Conservation (phyloP, 1,140 invertebrate species). For the Stenopsyche tienmushanensis region DNA sequence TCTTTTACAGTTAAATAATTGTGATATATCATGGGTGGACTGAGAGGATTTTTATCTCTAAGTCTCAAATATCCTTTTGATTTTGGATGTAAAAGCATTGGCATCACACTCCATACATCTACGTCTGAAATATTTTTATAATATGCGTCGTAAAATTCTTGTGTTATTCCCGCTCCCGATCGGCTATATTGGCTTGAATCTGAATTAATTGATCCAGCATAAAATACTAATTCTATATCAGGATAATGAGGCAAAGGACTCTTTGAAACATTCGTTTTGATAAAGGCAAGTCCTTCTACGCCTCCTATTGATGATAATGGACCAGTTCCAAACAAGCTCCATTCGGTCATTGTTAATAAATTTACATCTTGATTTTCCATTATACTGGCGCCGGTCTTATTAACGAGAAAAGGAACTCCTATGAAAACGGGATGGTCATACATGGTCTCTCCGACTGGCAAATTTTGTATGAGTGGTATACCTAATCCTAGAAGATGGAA, state of each 20-base stretch:
- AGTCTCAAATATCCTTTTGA: slow-evolving; percentile 70
- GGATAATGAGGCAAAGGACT: slow-evolving; percentile 58
- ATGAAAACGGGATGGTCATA: slow-evolving; percentile 72
- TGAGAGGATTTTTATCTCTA: slow-evolving; percentile 68
- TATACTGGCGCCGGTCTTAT: slow-evolving; percentile 50
- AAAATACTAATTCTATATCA: slow-evolving; percentile 65
- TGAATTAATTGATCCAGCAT: slow-evolving; percentile 58
- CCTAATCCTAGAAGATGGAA: slow-evolving; percentile 61
- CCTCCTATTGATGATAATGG: slow-evolving; percentile 57
- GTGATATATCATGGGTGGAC: slow-evolving; percentile 66
- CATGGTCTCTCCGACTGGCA: slow-evolving; percentile 65
- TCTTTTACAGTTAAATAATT: slow-evolving; percentile 41
- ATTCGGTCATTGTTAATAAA: slow-evolving; percentile 46
- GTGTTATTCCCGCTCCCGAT: slow-evolving; percentile 58
- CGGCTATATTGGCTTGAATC: slow-evolving; percentile 64
- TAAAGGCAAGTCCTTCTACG: slow-evolving; percentile 58
- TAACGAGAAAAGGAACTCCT: slow-evolving; percentile 62
- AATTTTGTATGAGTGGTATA: slow-evolving; percentile 61
- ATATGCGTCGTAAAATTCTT: slow-evolving; percentile 59
- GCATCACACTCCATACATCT: slow-evolving; percentile 48
- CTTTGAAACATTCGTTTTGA: slow-evolving; percentile 60
- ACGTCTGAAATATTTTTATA: slow-evolving; percentile 54
- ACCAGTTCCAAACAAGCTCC: slow-evolving; percentile 51
- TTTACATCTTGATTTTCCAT: slow-evolving; percentile 48
- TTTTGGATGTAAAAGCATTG: slow-evolving; percentile 66